Evolutionary conservation across 2,797 vertebrate genomes (phyloP), one percentile per base, ranked within the genome.

Genomic region (Urocyon cinereoargenteus): DNA sequence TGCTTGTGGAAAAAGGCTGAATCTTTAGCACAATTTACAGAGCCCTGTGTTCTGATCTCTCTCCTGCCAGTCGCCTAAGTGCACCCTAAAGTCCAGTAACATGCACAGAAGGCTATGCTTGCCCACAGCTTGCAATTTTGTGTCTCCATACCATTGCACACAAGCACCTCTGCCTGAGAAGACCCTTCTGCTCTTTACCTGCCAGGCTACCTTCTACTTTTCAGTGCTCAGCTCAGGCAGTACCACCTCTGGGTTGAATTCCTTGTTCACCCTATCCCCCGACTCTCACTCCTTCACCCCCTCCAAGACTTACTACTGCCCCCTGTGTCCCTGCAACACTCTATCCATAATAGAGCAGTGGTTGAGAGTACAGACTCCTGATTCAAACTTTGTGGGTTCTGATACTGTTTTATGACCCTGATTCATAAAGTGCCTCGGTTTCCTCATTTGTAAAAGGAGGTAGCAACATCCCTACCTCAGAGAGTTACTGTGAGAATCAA

Each of bases 381-480:
- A 87, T 28, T 64, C 66, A 53, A 61, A 81, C 49, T 83, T 12
- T 59, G 19, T 91, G 91, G 49, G 15, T 85, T 68, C 51, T 64
- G 45, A 53, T 28, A 18, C 19, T 83, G 75, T 70, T 79, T 84
- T 78, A 61, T 88, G 49, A 79, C 61, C 36, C 70, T 62, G 79
- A 36, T 73, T 79, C 93, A 89, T 61, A 66, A n/a, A 62, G 16
- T 21, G 40, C n/a, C 40, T 89, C 55, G 18, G 15, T 83, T 75
- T 95, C 51, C 36, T 92, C 13, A 15, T 95, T 90, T 87, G 49
- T 93, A 34, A 87, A 94, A 81, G 31, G n/a, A 92, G 66, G 61
- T 49, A 92, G 18, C 61, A 34, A 21, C 53, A 18, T 88, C 28
- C 40, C 77, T 86, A 28, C 55, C 36, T 93, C 3, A 18, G 53